Conservation (phyloP, 1,140 invertebrate species). For the Coenobita brevimanus region DNA sequence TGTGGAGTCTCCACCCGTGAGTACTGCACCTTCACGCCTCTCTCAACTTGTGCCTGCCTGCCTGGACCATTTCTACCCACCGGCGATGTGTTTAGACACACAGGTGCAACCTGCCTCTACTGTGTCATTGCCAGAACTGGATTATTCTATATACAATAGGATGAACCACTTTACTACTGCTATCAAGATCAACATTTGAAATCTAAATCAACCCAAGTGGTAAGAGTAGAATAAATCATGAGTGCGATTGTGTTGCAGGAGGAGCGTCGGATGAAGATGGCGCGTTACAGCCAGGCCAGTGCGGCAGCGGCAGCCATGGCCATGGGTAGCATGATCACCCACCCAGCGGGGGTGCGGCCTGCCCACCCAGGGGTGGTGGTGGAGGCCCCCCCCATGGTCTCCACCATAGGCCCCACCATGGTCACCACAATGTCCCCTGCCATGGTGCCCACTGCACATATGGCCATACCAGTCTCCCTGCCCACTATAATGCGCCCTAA, state of each 20-base stretch:
- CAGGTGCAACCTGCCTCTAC: slow-evolving; percentile 66
- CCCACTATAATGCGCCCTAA: slow-evolving; percentile 56
- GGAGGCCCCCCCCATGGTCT: slow-evolving; percentile 58
- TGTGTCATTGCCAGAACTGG: slow-evolving; percentile 66
- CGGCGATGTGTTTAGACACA: slow-evolving; percentile 66
- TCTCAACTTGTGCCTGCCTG: slow-evolving; percentile 67
- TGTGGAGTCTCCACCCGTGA: slow-evolving; percentile 66
- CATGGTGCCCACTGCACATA: slow-evolving; percentile 50
- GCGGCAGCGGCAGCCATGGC: slow-evolving; percentile 51
- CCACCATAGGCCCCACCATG: slow-evolving; percentile 57
- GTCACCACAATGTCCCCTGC: slow-evolving; percentile 56
- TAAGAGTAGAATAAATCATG: slow-evolving; percentile 47
- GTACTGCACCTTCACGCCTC: slow-evolving; percentile 66
- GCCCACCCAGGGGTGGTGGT: slow-evolving; percentile 59
- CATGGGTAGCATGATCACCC: slow-evolving; percentile 47
- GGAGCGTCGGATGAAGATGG: slow-evolving; percentile 64
- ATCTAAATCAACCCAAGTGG: slow-evolving; percentile 45
- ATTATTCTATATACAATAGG: slow-evolving; percentile 63
- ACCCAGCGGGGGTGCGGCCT: slow-evolving; percentile 37
- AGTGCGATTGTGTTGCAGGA: slow-evolving; percentile 48
- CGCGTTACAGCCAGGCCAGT: slow-evolving; percentile 45
- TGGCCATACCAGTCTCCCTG: slow-evolving; percentile 51
- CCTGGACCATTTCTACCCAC: slow-evolving; percentile 66
- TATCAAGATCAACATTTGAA: slow-evolving; percentile 63
- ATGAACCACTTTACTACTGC: slow-evolving; percentile 51